Evolutionary conservation across 2,113 vertebrate genomes (phyloP), one percentile per base, ranked within the genome.

Genomic region (Lepidothrix coronata): DNA sequence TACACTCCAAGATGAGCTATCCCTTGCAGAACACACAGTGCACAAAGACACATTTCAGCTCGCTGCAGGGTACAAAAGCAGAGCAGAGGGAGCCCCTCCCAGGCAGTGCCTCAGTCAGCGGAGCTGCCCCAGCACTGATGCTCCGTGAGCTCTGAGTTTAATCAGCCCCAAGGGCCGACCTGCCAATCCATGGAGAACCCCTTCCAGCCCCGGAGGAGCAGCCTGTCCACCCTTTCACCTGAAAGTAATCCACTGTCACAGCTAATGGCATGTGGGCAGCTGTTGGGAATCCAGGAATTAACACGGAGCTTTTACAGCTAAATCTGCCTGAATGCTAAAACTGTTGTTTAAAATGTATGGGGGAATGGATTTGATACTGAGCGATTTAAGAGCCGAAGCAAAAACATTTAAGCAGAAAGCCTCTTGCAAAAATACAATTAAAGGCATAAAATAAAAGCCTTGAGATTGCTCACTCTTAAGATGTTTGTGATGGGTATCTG

Each of bases 401-500:
- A 77, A 75, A 87, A 91, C 52, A 74, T 73, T 73, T 59, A 12
- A 71, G 80, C 12, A 54, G 79, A 86, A 95, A 93, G 78, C 48
- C 63, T 81, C 76, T 81, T 71, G 93, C 43, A 70, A 96, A 95
- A 96, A 94, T 22, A 91, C 78, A 93, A 87, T 48, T 92, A 71
- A 67, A 84, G 68, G 75, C 59, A 1, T 68, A 84, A 91, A 96
- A 96, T 33, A 66, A 88, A 83, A 95, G 83, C 93, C 93, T 81
- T 35, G 39, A 30, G 77, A 95, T 14, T 85, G 84, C 83, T 80
- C 44, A 82, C 85, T 93, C 84, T 86, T 67, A 82, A 90, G 86
- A 88, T 95, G 88, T 95, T 92, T 94, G 81, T 85, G 96, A 96
- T 90, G 94, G 70, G 73, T 92, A 96, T 90, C 83, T 95, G 93